A percentile compares a stretch with the other conserved stretches of the same genome.
Evolutionary conservation across 2,888 invertebrate genomes (phyloP).

Genomic region (Meteorus cinctellus): DNA sequence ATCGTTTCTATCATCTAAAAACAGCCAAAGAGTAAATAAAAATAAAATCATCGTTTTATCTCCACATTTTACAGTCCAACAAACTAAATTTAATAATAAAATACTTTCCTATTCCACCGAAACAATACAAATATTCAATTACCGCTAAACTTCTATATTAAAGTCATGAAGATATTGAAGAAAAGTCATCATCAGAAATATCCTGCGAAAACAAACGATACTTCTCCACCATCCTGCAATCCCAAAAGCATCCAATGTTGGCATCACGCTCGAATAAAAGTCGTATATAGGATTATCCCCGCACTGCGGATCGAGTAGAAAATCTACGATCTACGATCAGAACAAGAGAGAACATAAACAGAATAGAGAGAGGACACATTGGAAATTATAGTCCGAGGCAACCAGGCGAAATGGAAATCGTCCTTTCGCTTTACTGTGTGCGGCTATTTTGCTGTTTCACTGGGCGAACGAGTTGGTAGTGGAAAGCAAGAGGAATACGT

Average conservation of each 20-base stretch:
- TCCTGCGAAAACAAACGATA: background rate
- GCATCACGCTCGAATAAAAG: conserved; percentile 38
- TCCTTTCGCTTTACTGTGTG: conserved; percentile 32
- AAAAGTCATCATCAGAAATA: background rate
- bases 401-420: conserved; percentile 42
- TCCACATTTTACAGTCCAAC: no score
- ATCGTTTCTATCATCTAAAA: no score
- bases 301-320: conserved; percentile 17
- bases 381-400: conserved; percentile 45
- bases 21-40: no score
- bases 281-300: conserved; percentile 32
- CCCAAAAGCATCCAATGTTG: conserved; percentile 17
- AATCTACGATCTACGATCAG: conserved; percentile 39
- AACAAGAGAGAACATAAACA: conserved; percentile 7
- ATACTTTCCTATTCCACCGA: no score
- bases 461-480: conserved; percentile 12
- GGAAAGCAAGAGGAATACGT: conserved; percentile 28
- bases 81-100: no score
- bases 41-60: no score
- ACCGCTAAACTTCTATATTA: background rate
- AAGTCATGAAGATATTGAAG: background rate
- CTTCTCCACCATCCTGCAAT: background rate
- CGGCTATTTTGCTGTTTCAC: conserved; percentile 14
- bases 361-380: conserved; percentile 25
- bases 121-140: no score